Percentiles rank a stretch among this genome's conserved stretches.
Evolutionary conservation across 2,888 invertebrate genomes (phyloP).

Genomic region (Standfussiana lucernea): DNA sequence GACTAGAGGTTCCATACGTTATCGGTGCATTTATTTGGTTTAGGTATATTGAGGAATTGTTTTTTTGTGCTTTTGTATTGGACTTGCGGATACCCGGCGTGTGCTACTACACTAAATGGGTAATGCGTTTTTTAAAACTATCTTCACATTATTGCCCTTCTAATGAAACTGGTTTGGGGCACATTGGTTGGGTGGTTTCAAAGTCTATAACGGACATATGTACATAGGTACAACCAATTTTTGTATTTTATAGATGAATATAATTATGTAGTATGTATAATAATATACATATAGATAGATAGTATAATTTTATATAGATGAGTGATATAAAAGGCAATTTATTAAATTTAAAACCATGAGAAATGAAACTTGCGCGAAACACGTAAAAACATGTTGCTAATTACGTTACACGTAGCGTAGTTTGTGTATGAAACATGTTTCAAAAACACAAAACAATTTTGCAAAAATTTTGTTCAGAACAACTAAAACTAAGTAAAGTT

Average conservation of each 20-base stretch:
- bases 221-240: no score
- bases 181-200: no score
- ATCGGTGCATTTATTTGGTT: background rate
- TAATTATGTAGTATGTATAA: no score
- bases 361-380: background rate
- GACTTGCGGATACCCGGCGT: no score
- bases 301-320: no score
- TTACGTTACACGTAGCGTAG: background rate
- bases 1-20: constrained; percentile 32
- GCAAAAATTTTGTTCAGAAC: background rate
- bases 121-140: no score
- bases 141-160: no score
- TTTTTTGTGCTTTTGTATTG: background rate
- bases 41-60: background rate
- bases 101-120: no score
- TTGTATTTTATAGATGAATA: no score
- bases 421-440: background rate
- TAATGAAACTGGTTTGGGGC: no score
- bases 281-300: no score
- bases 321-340: background rate
- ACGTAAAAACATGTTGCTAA: background rate
- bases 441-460: background rate
- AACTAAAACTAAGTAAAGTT: background rate
- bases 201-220: no score
- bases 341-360: background rate